phyloP scores from a whole-genome alignment of 2,888 invertebrate species.

The Polydrusus cervinus region DNA sequence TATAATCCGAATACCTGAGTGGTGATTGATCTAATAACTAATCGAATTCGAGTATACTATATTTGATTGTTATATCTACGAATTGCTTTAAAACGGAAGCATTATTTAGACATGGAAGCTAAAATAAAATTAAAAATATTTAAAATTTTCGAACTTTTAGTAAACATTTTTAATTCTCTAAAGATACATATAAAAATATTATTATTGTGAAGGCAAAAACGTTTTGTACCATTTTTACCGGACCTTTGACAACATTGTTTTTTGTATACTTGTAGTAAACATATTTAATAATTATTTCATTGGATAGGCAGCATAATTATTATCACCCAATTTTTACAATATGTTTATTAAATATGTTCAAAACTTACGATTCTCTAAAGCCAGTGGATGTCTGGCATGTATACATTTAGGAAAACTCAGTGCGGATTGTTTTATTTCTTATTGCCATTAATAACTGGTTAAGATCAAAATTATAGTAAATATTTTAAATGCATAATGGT shows the following conservation, averaged over 20 bases:
- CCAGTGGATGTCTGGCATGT: constrained; percentile 18
- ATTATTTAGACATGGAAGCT: constrained; percentile 55
- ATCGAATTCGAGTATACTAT: constrained; percentile 38
- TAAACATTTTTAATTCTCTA: constrained; percentile 61
- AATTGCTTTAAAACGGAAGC: constrained; percentile 55
- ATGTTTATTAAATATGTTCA: constrained; percentile 31
- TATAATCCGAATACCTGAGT: constrained; percentile 61
- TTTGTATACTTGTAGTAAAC: constrained; percentile 62
- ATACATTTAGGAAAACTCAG: constrained; percentile 34
- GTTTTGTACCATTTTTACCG: constrained; percentile 69
- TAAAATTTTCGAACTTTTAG: constrained; percentile 28
- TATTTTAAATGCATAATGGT: not conserved
- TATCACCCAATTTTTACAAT: constrained; percentile 23
- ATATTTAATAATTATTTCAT: constrained; percentile 55
- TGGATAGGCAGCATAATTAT: constrained; percentile 1
- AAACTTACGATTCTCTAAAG: constrained; percentile 19
- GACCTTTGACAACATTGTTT: constrained; percentile 66
- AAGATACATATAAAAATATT: constrained; percentile 71
- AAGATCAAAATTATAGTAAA: constrained; percentile 8
- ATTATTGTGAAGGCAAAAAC: constrained; percentile 68
- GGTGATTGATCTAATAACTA: constrained; percentile 51
- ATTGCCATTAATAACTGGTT: constrained; percentile 45
- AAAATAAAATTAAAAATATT: constrained; percentile 30
- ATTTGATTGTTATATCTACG: constrained; percentile 53
- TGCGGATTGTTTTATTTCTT: constrained; percentile 45